phyloP scores from a whole-genome alignment of 2,113 vertebrate genomes.

The Solea solea region DNA sequence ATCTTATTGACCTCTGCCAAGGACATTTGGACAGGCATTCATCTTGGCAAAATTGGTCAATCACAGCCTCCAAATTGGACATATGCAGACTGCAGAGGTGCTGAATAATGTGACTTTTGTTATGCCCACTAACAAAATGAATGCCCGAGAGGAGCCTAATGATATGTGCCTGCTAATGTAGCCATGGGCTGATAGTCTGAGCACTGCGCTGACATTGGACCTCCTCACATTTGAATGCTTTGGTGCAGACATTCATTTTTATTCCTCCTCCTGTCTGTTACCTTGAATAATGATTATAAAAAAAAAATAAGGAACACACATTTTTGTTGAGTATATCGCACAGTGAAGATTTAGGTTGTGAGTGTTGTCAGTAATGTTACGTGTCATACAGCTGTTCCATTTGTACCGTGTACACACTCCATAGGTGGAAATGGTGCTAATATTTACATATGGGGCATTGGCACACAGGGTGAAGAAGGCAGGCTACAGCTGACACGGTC shows the following conservation, averaged over 20 bases:
- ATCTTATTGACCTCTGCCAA: conserved; percentile 70
- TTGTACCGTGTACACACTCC: no score
- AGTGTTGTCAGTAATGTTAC: neutral
- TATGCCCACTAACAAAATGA: conserved; percentile 15
- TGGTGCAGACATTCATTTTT: neutral
- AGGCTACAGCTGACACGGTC: no score
- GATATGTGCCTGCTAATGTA: conserved; percentile 41
- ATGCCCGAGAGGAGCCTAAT: conserved; percentile 28
- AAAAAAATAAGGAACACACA: conserved; percentile 1
- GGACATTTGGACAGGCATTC: conserved; percentile 69
- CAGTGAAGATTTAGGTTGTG: neutral
- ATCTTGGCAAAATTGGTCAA: conserved; percentile 69
- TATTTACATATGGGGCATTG: no score
- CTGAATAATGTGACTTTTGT: conserved; percentile 45
- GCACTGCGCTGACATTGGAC: conserved; percentile 38
- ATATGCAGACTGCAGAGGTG: conserved; percentile 58
- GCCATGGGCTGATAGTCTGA: conserved; percentile 31
- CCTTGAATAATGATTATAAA: conserved; percentile 7
- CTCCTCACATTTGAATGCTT: conserved; percentile 47
- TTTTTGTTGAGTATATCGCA: neutral
- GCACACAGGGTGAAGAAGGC: no score
- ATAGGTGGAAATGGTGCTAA: no score
- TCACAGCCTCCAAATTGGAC: conserved; percentile 61
- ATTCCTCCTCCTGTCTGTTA: neutral
- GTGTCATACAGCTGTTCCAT: no score